Conservation (phyloP, 1,140 invertebrate genomes). For the Apis florea region DNA sequence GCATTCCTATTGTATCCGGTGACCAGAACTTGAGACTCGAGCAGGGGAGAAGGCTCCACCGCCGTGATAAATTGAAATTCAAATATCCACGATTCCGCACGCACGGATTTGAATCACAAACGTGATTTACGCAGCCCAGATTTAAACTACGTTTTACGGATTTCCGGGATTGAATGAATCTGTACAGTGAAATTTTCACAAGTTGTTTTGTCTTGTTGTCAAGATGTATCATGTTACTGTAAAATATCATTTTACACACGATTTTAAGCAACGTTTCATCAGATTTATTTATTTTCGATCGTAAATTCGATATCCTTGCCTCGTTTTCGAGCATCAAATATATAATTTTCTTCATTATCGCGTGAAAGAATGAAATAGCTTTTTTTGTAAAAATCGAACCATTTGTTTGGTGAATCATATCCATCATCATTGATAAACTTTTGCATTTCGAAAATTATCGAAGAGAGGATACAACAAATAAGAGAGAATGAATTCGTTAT, state of each 20-base stretch:
- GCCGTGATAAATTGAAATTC: slow-evolving; percentile 35
- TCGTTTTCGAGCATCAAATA: too few relatives aligned
- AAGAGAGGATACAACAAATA: not conserved
- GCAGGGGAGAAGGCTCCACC: slow-evolving; percentile 3
- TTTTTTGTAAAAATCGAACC: too few relatives aligned
- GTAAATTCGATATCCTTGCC: too few relatives aligned
- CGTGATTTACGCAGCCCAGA: not conserved
- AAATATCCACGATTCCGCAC: not conserved
- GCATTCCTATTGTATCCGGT: slow-evolving; percentile 27
- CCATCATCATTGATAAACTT: too few relatives aligned
- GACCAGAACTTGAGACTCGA: slow-evolving; percentile 18
- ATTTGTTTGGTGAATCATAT: too few relatives aligned
- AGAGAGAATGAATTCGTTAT: not conserved
- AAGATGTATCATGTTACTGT: not conserved
- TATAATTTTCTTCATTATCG: too few relatives aligned
- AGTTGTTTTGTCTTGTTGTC: not conserved
- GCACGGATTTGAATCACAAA: not conserved
- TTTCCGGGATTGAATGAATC: not conserved
- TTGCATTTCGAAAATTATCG: too few relatives aligned
- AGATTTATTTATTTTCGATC: too few relatives aligned
- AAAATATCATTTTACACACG: not conserved
- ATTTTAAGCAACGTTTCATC: not conserved
- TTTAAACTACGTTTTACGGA: slow-evolving; percentile 4
- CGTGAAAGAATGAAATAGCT: too few relatives aligned
- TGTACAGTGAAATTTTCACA: not conserved